Conservation (phyloP, 2,113 vertebrate genomes). For the Numida meleagris region DNA sequence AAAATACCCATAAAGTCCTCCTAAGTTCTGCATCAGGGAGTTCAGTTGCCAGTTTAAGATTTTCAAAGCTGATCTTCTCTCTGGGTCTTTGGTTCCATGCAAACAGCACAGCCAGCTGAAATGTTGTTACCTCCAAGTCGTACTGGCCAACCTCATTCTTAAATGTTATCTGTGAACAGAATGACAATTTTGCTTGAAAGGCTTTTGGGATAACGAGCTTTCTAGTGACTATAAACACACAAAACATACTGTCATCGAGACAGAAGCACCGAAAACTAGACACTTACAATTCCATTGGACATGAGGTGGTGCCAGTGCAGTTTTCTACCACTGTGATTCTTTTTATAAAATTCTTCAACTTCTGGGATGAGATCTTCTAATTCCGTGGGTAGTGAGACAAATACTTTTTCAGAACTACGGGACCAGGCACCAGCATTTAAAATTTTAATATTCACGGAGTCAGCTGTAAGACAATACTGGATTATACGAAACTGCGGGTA, state of each 20-base stretch:
- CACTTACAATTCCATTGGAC: slow-evolving; percentile 98
- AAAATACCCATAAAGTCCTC: slow-evolving; percentile 96
- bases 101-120: slow-evolving; percentile 96
- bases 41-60: slow-evolving; percentile 96
- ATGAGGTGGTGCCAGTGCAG: slow-evolving; percentile 99
- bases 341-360: slow-evolving; percentile 99
- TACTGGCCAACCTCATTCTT: slow-evolving; percentile 99
- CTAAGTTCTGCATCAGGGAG: slow-evolving; percentile 97
- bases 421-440: slow-evolving; percentile 98
- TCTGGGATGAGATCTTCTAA: slow-evolving; percentile 98
- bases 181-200: neutral
- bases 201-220: neutral
- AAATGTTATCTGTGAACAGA: slow-evolving; percentile 90
- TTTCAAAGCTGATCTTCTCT: slow-evolving; percentile 99
- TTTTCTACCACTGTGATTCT: slow-evolving; percentile 98
- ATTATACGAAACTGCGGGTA: neutral
- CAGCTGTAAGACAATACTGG: slow-evolving; percentile 79
- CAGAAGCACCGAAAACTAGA: neutral
- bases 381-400: slow-evolving; percentile 96
- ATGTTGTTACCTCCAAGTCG: slow-evolving; percentile 98
- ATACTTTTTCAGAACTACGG: slow-evolving; percentile 97
- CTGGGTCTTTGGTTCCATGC: slow-evolving; percentile 99
- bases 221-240: neutral
- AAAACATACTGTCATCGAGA: neutral
- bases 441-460: slow-evolving; percentile 99